Evolutionary conservation across 2,888 invertebrate genomes (phyloP).

Genomic region (Dynastes grantii): DNA sequence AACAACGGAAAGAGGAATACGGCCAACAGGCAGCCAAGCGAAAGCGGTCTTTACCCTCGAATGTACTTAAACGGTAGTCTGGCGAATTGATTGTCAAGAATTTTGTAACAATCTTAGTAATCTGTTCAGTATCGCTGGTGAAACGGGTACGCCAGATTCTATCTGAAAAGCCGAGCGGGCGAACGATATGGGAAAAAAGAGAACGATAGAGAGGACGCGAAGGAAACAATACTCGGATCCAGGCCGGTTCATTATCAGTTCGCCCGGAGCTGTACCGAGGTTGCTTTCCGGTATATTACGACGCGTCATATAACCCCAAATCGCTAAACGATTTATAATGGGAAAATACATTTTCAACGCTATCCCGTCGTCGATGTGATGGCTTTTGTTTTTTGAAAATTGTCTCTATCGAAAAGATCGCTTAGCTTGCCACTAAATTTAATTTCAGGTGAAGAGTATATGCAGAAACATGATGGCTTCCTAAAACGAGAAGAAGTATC

Average conservation of each 20-base stretch:
- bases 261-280: slow-evolving; percentile 60
- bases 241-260: slow-evolving; percentile 59
- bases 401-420: slow-evolving; percentile 1
- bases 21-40: slow-evolving; percentile 2
- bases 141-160: slow-evolving; percentile 36
- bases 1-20: slow-evolving; percentile 29
- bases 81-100: slow-evolving; percentile 61
- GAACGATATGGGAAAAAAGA: slow-evolving; percentile 28
- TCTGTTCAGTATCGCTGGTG: slow-evolving; percentile 48
- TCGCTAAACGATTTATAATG: slow-evolving; percentile 69
- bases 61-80: slow-evolving; percentile 59
- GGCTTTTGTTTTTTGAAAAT: slow-evolving; percentile 54
- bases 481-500: too few relatives aligned
- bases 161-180: neutral
- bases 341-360: slow-evolving; percentile 65
- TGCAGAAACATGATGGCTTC: too few relatives aligned
- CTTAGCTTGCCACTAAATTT: slow-evolving; percentile 21
- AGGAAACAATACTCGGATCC: slow-evolving; percentile 52
- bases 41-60: slow-evolving; percentile 54
- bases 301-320: slow-evolving; percentile 63
- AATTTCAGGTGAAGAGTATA: slow-evolving; percentile 1
- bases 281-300: slow-evolving; percentile 64
- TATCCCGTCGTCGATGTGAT: slow-evolving; percentile 53
- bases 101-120: slow-evolving; percentile 59
- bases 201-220: slow-evolving; percentile 51